A percentile compares a stretch with the other conserved stretches of the same genome.
These are phyloP conservation scores for Olivierus martensii DNA, from an alignment of 1,140 invertebrate genomes.

Conservation along the genomic window DNA sequence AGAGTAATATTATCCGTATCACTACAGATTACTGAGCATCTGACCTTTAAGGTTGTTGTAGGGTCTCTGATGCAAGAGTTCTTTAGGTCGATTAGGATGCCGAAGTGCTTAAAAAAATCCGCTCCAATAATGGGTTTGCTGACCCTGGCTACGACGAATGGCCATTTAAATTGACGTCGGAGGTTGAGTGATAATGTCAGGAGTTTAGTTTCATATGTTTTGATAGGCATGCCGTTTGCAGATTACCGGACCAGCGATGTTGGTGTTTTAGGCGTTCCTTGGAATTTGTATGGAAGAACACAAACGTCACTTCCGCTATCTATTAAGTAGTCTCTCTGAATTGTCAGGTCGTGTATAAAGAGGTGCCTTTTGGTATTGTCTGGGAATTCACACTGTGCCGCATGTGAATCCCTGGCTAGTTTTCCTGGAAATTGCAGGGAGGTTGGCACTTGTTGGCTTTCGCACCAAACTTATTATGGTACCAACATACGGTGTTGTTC, in stretches of 20 bases:
- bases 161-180: neutral
- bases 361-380: neutral
- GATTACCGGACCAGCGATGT: neutral
- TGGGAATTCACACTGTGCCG: neutral
- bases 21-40: too few relatives aligned
- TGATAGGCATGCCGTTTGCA: slow-evolving; percentile 7
- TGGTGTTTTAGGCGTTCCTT: too few relatives aligned
- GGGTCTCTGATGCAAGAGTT: slow-evolving; percentile 1
- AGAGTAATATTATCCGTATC: too few relatives aligned
- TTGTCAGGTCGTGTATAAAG: neutral
- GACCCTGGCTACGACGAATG: slow-evolving; percentile 8
- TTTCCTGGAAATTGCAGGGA: neutral
- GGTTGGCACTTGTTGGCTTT: too few relatives aligned
- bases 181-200: slow-evolving; percentile 2
- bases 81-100: neutral
- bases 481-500: too few relatives aligned
- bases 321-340: neutral
- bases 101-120: slow-evolving; percentile 10
- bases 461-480: too few relatives aligned
- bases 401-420: neutral
- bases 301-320: slow-evolving; percentile 1
- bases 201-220: slow-evolving; percentile 3
- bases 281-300: neutral
- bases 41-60: neutral
- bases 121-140: slow-evolving; percentile 12